Percentiles rank a stretch among this genome's conserved stretches.
phyloP scores from a whole-genome alignment of 2,888 invertebrate genomes.

The Zygogramma bicolorata region DNA sequence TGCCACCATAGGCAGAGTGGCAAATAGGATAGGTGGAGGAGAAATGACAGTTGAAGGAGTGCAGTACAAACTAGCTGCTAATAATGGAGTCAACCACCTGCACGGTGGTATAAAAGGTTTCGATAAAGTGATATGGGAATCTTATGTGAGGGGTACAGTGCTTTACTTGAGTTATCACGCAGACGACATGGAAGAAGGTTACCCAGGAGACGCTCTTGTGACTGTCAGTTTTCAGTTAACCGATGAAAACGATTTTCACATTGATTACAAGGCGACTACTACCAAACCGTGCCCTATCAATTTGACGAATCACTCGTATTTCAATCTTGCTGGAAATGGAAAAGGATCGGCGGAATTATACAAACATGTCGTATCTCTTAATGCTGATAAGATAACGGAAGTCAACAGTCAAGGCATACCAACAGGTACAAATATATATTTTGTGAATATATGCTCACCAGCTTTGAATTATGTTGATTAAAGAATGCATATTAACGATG shows the following conservation, averaged over 20 bases:
- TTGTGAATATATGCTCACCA: too few species aligned
- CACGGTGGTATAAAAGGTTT: constrained; percentile 90
- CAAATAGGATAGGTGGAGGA: constrained; percentile 82
- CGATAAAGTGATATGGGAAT: constrained; percentile 71
- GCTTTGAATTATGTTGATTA: neutral
- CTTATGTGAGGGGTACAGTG: constrained; percentile 62
- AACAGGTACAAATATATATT: too few species aligned
- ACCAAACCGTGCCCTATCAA: constrained; percentile 87
- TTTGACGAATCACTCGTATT: constrained; percentile 89
- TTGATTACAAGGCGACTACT: constrained; percentile 82
- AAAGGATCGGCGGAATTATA: constrained; percentile 74
- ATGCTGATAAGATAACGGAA: constrained; percentile 82
- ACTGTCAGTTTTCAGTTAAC: constrained; percentile 79
- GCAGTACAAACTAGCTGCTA: constrained; percentile 77
- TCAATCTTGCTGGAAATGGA: constrained; percentile 92
- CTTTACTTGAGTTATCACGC: constrained; percentile 83
- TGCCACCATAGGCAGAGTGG: constrained; percentile 86
- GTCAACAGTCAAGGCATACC: constrained; percentile 78
- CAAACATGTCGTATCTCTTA: constrained; percentile 79
- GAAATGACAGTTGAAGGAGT: constrained; percentile 77
- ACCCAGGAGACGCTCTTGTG: constrained; percentile 84
- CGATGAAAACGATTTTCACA: constrained; percentile 78
- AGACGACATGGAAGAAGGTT: constrained; percentile 86
- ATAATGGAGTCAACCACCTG: constrained; percentile 78
- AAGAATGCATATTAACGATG: neutral